Conservation (phyloP, 2,113 vertebrate species). For the Bubo blakistoni region DNA sequence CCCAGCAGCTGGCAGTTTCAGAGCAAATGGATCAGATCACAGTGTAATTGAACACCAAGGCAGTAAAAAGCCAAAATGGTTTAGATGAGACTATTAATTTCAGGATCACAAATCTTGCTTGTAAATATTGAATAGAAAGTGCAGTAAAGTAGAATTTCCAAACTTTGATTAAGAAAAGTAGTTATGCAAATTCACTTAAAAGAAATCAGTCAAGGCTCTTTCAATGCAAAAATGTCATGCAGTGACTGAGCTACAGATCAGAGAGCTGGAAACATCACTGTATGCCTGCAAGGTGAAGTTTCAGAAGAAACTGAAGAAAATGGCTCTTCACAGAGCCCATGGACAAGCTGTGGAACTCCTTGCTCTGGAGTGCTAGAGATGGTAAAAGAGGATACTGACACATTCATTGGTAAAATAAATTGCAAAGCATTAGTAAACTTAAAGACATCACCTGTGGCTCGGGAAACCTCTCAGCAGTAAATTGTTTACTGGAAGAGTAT, state of each 20-base stretch:
- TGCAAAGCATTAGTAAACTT: not conserved
- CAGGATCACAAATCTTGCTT: slow-evolving; percentile 21
- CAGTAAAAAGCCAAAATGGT: slow-evolving; percentile 10
- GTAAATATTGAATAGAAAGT: slow-evolving; percentile 1
- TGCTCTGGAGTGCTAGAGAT: not conserved
- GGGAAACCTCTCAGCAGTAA: not conserved
- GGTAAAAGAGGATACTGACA: not conserved
- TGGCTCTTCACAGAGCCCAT: not conserved
- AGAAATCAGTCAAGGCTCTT: not conserved
- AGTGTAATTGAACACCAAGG: slow-evolving; percentile 16
- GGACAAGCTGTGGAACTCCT: not conserved
- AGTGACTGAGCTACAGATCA: not conserved
- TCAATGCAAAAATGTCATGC: not conserved
- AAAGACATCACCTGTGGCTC: not conserved
- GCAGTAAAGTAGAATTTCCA: not conserved
- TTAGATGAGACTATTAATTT: slow-evolving; percentile 35
- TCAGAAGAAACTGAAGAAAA: not conserved
- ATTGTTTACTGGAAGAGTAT: not conserved
- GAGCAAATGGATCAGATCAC: slow-evolving; percentile 13
- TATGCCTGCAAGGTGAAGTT: not conserved
- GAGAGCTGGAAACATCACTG: not conserved
- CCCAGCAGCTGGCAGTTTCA: slow-evolving; percentile 11
- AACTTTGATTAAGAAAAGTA: slow-evolving; percentile 25
- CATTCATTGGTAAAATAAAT: not conserved
- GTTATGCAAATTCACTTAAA: not conserved